Conservation (phyloP, 2,797 vertebrate genomes). For the Novumbra hubbsi region DNA sequence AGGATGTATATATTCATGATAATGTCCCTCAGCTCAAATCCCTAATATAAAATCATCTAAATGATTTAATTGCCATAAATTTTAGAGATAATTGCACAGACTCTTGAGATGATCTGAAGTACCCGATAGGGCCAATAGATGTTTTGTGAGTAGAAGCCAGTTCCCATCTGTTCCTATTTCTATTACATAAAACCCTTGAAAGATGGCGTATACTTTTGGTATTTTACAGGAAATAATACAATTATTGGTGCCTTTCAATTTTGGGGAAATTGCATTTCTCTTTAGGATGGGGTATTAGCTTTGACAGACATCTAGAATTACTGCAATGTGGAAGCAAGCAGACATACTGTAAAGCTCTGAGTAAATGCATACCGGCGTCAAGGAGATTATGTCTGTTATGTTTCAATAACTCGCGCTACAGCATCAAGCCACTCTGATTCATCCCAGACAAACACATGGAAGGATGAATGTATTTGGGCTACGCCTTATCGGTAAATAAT, state of each 20-base stretch:
- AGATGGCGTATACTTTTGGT: neutral
- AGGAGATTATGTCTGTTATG: slow-evolving; percentile 39
- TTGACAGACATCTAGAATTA: neutral
- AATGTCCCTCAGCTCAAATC: too few species aligned
- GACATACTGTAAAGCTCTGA: slow-evolving; percentile 3
- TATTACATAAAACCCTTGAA: too few species aligned
- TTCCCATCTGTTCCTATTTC: too few species aligned
- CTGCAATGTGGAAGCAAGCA: slow-evolving; percentile 21
- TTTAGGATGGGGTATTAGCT: neutral
- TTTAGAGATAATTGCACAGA: too few species aligned
- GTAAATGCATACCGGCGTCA: slow-evolving; percentile 32
- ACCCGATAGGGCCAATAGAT: too few species aligned
- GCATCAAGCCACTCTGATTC: slow-evolving; percentile 28
- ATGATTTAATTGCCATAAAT: too few species aligned
- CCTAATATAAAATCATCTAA: too few species aligned
- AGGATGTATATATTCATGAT: too few species aligned
- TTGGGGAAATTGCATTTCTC: slow-evolving; percentile 33
- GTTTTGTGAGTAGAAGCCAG: too few species aligned
- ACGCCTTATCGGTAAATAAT: slow-evolving; percentile 37
- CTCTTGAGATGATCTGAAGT: too few species aligned
- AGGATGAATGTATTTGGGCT: slow-evolving; percentile 43
- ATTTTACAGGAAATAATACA: neutral
- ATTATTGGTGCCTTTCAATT: neutral
- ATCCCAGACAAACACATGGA: slow-evolving; percentile 35
- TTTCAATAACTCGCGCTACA: slow-evolving; percentile 33